Percentiles rank a stretch among this genome's conserved stretches.
Evolutionary conservation across 1,140 invertebrate species (phyloP).

Genomic region (Procambarus virginalis): DNA sequence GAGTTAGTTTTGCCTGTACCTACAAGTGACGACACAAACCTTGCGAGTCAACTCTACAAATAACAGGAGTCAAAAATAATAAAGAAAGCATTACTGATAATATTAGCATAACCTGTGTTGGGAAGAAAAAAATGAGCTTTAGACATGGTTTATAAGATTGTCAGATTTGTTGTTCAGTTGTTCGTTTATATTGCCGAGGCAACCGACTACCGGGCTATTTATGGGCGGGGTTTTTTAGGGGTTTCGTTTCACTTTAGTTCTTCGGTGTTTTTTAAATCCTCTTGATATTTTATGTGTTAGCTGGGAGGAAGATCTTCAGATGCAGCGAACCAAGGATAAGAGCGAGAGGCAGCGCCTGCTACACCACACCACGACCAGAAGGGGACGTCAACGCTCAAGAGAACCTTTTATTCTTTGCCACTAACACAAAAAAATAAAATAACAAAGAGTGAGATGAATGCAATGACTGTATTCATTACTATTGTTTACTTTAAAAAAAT

Average conservation of each 20-base stretch:
- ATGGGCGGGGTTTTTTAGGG: constrained; percentile 34
- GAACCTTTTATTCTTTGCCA: constrained; percentile 11
- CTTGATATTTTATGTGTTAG: constrained; percentile 46
- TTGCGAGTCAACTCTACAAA: constrained; percentile 11
- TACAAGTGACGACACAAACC: neutral
- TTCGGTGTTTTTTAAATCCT: constrained; percentile 23
- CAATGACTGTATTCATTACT: neutral
- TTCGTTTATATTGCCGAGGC: constrained; percentile 55
- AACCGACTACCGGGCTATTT: constrained; percentile 54
- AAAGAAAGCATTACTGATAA: constrained; percentile 5
- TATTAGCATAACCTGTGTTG: constrained; percentile 1
- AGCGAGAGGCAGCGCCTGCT: constrained; percentile 29
- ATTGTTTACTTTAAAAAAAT: neutral
- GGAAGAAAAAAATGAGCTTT: constrained; percentile 29
- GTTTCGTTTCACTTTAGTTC: constrained; percentile 20
- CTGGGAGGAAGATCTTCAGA: constrained; percentile 22
- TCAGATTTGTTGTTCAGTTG: constrained; percentile 31
- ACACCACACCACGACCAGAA: constrained; percentile 31
- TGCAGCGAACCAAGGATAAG: constrained; percentile 38
- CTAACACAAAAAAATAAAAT: neutral
- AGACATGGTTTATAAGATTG: constrained; percentile 46
- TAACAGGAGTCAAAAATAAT: neutral
- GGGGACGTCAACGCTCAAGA: constrained; percentile 12
- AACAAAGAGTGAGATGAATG: neutral
- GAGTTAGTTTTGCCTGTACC: neutral